Evolutionary conservation across 2,888 invertebrate genomes (phyloP).

Genomic region (Melangyna quadrimaculata): DNA sequence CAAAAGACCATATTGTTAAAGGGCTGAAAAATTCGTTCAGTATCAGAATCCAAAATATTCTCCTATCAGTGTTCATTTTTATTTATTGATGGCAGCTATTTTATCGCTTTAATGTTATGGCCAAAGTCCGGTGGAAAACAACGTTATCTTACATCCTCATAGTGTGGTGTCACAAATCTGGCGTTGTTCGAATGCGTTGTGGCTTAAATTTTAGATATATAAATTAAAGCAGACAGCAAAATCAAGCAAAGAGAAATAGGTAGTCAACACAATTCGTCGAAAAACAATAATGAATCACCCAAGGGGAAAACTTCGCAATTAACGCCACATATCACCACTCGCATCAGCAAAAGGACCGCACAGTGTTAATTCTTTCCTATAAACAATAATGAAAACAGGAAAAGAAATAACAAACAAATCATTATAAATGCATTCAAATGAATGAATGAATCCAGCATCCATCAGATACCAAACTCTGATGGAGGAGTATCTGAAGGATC

Average conservation of each 20-base stretch:
- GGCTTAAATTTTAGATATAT: background rate
- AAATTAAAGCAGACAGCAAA: slow-evolving; percentile 6
- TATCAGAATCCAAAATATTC: background rate
- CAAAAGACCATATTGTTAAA: background rate
- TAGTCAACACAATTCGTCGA: slow-evolving; percentile 19
- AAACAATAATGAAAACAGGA: slow-evolving; percentile 39
- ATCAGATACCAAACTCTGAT: slow-evolving; percentile 57
- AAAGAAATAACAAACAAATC: slow-evolving; percentile 60
- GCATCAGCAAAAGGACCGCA: slow-evolving; percentile 62
- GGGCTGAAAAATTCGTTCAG: background rate
- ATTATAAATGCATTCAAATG: slow-evolving; percentile 69
- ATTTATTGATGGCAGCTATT: background rate
- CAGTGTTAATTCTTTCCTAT: slow-evolving; percentile 48
- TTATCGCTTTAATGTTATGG: background rate
- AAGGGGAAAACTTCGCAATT: slow-evolving; percentile 67
- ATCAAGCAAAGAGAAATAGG: slow-evolving; percentile 11
- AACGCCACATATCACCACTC: slow-evolving; percentile 58
- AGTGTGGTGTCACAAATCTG: background rate
- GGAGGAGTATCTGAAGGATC: slow-evolving; percentile 29
- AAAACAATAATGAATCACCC: slow-evolving; percentile 62
- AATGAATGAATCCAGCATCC: slow-evolving; percentile 64
- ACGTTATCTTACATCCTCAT: background rate
- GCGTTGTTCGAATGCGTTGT: background rate
- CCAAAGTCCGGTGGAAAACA: background rate
- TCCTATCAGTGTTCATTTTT: background rate